These are phyloP conservation scores for Nebria salina DNA, from an alignment of 2,888 invertebrate species.

Conservation along the genomic window DNA sequence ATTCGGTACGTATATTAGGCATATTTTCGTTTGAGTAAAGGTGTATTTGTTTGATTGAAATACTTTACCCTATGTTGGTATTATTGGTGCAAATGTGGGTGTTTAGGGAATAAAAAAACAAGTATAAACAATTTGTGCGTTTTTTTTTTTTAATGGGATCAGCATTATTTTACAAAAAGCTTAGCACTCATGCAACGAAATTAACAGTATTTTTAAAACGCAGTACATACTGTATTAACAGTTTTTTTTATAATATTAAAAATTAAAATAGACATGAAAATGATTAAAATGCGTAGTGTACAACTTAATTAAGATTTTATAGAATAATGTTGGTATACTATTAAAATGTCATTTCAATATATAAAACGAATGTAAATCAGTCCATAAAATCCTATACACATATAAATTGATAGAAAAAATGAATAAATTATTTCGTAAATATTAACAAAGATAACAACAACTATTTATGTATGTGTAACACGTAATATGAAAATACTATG, in stretches of 20 bases:
- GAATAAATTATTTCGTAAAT: not conserved
- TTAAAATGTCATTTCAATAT: not conserved
- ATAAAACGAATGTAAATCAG: not conserved
- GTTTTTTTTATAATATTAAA: slow-evolving; percentile 17
- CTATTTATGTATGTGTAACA: not conserved
- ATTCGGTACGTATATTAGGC: too few relatives aligned
- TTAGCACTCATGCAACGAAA: slow-evolving; percentile 33
- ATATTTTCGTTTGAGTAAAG: too few relatives aligned
- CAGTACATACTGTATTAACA: slow-evolving; percentile 35
- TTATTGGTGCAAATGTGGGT: too few relatives aligned
- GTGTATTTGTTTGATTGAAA: too few relatives aligned
- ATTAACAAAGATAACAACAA: not conserved
- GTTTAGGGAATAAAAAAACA: slow-evolving; percentile 17
- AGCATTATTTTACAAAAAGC: slow-evolving; percentile 43
- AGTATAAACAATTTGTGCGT: slow-evolving; percentile 37
- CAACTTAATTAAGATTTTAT: not conserved
- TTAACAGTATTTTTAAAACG: slow-evolving; percentile 27
- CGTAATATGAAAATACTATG: not conserved
- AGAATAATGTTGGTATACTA: not conserved
- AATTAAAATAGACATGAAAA: not conserved
- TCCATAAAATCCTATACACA: not conserved
- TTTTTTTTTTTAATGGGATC: slow-evolving; percentile 25
- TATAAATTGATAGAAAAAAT: not conserved
- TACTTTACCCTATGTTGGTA: too few relatives aligned
- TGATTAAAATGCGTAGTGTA: not conserved